Percentiles rank a stretch among this genome's conserved stretches.
Conservation (phyloP, 2,113 vertebrate genomes). For the Phyllopteryx taeniolatus region DNA sequence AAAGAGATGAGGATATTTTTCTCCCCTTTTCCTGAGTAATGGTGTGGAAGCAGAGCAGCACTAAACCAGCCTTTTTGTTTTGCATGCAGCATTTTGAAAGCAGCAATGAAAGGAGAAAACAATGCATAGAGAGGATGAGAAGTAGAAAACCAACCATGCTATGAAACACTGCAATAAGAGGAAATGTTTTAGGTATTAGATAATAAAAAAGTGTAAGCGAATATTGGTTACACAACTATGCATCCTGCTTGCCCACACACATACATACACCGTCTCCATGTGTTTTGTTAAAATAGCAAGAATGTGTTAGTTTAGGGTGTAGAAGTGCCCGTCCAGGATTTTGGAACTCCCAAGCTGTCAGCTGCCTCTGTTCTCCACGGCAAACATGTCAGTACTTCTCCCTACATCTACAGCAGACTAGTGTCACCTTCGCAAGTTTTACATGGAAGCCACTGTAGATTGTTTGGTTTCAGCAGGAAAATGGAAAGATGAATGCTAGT, state of each 20-base stretch:
- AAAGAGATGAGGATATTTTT: constrained; percentile 23
- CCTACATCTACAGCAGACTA: constrained; percentile 12
- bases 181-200: neutral
- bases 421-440: constrained; percentile 15
- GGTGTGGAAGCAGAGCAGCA: constrained; percentile 8
- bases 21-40: constrained; percentile 33
- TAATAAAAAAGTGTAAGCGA: neutral
- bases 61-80: neutral
- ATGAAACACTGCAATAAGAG: neutral
- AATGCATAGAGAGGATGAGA: neutral
- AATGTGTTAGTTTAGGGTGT: constrained; percentile 29
- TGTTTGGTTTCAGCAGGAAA: constrained; percentile 21
- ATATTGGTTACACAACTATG: constrained; percentile 12
- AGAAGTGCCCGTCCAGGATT: constrained; percentile 15
- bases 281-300: constrained; percentile 24
- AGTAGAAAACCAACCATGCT: neutral
- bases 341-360: constrained; percentile 35
- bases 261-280: neutral
- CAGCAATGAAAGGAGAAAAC: neutral
- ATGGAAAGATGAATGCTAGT: constrained; percentile 19
- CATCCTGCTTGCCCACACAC: constrained; percentile 4
- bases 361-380: constrained; percentile 19
- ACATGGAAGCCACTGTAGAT: constrained; percentile 13
- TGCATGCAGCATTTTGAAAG: neutral
- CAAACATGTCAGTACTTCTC: constrained; percentile 11